Base-by-base conservation (phyloP, 2,888 invertebrate genomes). In the Allophyes oxyacanthae region DNA sequence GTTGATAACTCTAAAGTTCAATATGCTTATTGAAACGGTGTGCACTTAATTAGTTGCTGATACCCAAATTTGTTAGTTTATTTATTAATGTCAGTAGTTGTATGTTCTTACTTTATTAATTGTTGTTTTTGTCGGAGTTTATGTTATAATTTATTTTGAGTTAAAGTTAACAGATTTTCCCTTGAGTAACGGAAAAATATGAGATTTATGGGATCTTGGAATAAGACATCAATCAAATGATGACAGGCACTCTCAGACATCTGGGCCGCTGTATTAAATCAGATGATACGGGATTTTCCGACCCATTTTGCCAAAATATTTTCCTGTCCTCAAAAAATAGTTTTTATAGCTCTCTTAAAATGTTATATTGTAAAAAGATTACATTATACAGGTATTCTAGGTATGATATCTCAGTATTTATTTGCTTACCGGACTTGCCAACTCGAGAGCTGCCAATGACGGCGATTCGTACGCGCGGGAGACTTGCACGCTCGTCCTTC, bases 361-460 rank as follows among this genome's bases (percentile, higher is more conserved):
- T 28, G 26, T 46, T 32, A 34, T 26, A 9, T 13, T 13, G 30
- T 30, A 34, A 8, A 10, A 37, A 26, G 9, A n/a, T 25, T 4
- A 46, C 44, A n/a, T 48, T 42, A n/a, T n/a, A n/a, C n/a, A n/a
- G n/a, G n/a, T n/a, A n/a, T n/a, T n/a, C n/a, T n/a, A n/a, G n/a
- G n/a, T n/a, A n/a, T n/a, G n/a, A n/a, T 42, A 20, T 43, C 48
- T 38, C 15, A 41, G 43, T 44, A 43, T 43, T 66, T 58, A 58
- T 68, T 60, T 49, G 56, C 91, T 95, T 94, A 97, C 97, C 97
- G 88, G 97, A 97, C 95, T 97, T 97, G 82, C 97, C 97, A 77
- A 97, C 97, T 90, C 96, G 95, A 58, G 96, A 95, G 90, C 96
- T 96, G 77, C 97, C 97, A 76, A 97, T 95, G 71, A 97, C 96